These are phyloP conservation scores for Drosophila birchii DNA, from an alignment of 2,888 invertebrate species.

Conservation along the genomic window DNA sequence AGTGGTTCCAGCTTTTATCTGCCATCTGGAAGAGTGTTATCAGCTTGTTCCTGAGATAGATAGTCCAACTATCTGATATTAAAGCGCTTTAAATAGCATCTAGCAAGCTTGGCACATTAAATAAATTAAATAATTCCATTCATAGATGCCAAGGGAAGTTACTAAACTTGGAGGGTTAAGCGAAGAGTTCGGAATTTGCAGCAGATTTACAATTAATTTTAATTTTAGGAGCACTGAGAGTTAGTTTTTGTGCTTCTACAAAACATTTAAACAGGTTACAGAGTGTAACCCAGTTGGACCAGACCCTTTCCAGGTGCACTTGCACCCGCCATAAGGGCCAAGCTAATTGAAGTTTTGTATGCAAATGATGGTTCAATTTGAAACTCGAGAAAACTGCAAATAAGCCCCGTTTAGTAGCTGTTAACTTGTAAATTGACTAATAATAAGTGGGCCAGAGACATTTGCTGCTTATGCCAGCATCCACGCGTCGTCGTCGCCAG, in stretches of 20 bases:
- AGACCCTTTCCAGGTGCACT: neutral
- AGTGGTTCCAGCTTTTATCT: slow-evolving; percentile 22
- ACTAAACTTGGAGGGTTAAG: neutral
- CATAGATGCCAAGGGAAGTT: neutral
- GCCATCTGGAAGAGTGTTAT: slow-evolving; percentile 45
- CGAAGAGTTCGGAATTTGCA: neutral
- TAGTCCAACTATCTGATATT: slow-evolving; percentile 60
- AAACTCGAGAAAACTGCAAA: slow-evolving; percentile 42
- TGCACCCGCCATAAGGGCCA: slow-evolving; percentile 16
- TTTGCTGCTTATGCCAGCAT: too few relatives aligned
- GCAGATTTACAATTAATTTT: too few relatives aligned
- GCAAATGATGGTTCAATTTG: slow-evolving; percentile 38
- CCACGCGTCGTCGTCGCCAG: slow-evolving; percentile 3
- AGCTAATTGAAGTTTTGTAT: slow-evolving; percentile 38
- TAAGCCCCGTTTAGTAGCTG: slow-evolving; percentile 19
- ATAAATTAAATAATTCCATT: slow-evolving; percentile 33
- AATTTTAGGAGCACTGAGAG: neutral
- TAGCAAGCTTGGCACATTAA: slow-evolving; percentile 30
- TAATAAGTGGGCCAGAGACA: slow-evolving; percentile 31
- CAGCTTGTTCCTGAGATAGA: slow-evolving; percentile 46
- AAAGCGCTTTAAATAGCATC: slow-evolving; percentile 72
- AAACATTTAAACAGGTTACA: neutral
- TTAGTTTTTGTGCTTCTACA: neutral
- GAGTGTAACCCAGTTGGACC: neutral
- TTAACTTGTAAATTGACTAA: slow-evolving; percentile 31